phyloP scores from a whole-genome alignment of 2,113 vertebrate species.

The Hippopotamus amphibius region DNA sequence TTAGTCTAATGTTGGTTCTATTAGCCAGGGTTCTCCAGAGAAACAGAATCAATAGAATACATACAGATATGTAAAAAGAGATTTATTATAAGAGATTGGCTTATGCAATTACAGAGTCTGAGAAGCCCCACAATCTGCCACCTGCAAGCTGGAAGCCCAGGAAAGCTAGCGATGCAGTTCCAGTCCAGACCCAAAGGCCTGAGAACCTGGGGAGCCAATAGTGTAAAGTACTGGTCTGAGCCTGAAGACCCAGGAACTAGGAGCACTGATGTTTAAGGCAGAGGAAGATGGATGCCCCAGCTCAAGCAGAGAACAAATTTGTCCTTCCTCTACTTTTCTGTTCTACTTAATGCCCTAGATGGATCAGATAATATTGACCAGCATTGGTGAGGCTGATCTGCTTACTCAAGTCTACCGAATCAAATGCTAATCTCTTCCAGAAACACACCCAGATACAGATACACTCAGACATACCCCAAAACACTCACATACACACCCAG shows the following conservation, averaged over 20 bases:
- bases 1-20: slow-evolving; percentile 8
- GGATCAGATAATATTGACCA: not conserved
- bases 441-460: not conserved
- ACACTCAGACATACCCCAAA: not conserved
- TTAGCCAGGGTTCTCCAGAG: not conserved
- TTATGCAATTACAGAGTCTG: not conserved
- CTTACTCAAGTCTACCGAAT: not conserved
- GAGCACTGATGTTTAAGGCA: not conserved
- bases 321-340: not conserved
- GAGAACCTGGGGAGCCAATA: not conserved
- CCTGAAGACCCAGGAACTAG: not conserved
- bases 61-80: not conserved
- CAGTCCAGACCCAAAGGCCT: not conserved
- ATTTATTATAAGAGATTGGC: not conserved
- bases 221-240: not conserved
- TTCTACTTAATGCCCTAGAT: not conserved
- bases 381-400: not conserved
- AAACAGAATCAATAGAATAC: not conserved
- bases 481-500: not conserved
- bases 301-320: not conserved
- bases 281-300: not conserved
- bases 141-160: not conserved
- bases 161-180: not conserved
- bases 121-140: not conserved
- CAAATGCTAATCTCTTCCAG: not conserved